These are phyloP conservation scores for Pipistrellus pygmaeus DNA, from an alignment of 2,797 vertebrate genomes.

Conservation along the genomic window DNA sequence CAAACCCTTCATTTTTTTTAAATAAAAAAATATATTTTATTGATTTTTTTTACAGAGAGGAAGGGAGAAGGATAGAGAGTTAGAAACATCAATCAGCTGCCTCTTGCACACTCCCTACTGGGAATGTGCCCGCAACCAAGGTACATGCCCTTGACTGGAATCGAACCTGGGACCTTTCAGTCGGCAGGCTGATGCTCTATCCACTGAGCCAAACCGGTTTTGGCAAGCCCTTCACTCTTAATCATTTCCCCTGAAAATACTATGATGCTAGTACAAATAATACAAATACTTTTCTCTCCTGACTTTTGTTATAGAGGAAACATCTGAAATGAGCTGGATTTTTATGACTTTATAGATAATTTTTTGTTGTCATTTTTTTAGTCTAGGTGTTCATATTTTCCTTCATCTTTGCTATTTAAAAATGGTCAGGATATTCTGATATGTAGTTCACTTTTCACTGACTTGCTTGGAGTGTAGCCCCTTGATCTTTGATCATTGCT, in stretches of 20 bases:
- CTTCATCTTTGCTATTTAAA: constrained; percentile 2
- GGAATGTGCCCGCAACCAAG: too few relatives aligned
- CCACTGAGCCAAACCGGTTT: too few relatives aligned
- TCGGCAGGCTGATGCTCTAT: too few relatives aligned
- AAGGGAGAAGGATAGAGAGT: too few relatives aligned
- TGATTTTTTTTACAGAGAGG: too few relatives aligned
- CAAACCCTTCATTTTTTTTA: not conserved
- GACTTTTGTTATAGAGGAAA: not conserved
- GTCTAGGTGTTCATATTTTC: not conserved
- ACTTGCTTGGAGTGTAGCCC: not conserved
- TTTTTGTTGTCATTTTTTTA: not conserved
- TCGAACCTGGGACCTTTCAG: too few relatives aligned
- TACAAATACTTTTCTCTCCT: not conserved
- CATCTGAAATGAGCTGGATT: not conserved
- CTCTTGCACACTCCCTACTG: too few relatives aligned
- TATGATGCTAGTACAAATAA: not conserved
- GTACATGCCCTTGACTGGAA: too few relatives aligned
- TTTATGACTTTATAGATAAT: not conserved
- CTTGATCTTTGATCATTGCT: not conserved
- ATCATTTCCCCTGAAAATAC: not conserved
- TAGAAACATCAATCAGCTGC: too few relatives aligned
- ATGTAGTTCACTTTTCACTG: not conserved
- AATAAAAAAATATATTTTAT: too few relatives aligned
- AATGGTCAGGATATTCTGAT: not conserved
- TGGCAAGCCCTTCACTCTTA: not conserved